Evolutionary conservation across 2,797 vertebrate genomes (phyloP).

Genomic region (Notolabrus celidotus): DNA sequence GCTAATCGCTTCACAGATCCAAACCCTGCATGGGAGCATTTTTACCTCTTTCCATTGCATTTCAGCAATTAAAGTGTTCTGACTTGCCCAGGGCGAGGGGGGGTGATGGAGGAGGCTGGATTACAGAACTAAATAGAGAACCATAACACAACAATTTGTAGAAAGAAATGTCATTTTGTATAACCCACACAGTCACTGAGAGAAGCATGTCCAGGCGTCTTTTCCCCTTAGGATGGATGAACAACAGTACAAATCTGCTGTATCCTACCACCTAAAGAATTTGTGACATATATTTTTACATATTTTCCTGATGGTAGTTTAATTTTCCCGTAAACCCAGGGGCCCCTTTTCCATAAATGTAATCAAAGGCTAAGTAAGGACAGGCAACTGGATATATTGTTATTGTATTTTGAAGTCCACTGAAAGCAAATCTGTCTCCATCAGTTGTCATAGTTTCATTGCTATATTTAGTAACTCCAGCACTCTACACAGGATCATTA

Average conservation of each 20-base stretch:
- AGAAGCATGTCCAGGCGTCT: not conserved
- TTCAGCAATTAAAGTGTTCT: conserved; percentile 22
- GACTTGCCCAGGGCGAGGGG: not conserved
- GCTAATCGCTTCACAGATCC: conserved; percentile 28
- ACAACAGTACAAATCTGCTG: not conserved
- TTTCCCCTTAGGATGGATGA: not conserved
- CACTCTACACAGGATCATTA: conserved; percentile 25
- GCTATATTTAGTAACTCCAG: conserved; percentile 32
- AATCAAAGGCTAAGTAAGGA: not conserved
- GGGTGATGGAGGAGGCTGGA: not conserved
- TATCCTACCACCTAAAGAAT: no score
- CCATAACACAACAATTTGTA: not conserved
- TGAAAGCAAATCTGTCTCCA: conserved; percentile 40
- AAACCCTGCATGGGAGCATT: conserved; percentile 4
- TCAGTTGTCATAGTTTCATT: conserved; percentile 41
- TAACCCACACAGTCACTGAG: not conserved
- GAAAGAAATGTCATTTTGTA: not conserved
- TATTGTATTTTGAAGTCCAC: conserved; percentile 22
- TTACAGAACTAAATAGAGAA: not conserved
- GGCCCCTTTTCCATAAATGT: conserved; percentile 4
- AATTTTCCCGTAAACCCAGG: not conserved
- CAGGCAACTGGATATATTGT: conserved; percentile 14
- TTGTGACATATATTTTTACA: not conserved
- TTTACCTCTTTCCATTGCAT: conserved; percentile 2
- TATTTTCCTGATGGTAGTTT: not conserved